Conservation (phyloP, 2,113 vertebrate species). For the Prinia subflava region DNA sequence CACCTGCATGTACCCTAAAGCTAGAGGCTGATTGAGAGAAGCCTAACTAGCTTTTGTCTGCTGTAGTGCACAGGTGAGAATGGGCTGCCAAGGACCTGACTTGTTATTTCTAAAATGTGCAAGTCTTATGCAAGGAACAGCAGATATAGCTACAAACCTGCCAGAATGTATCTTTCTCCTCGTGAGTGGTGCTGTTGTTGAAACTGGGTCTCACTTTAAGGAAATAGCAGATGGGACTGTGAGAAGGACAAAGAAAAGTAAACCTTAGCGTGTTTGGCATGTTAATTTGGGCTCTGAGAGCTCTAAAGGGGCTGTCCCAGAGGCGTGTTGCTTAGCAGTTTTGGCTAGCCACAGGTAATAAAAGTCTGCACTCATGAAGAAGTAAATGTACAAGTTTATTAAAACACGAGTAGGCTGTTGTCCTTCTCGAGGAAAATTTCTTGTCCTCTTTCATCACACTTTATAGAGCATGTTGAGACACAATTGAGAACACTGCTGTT, state of each 20-base stretch:
- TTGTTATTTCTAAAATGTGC: neutral
- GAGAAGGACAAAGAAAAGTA: neutral
- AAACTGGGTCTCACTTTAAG: neutral
- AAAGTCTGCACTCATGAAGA: neutral
- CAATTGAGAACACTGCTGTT: neutral
- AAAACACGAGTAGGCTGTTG: neutral
- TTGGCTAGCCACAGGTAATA: neutral
- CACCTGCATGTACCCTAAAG: fast-evolving
- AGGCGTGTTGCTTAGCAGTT: neutral
- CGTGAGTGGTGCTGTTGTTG: neutral
- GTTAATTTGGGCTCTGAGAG: neutral
- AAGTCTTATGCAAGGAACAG: neutral
- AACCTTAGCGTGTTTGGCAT: neutral
- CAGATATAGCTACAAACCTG: neutral
- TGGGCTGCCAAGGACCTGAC: neutral
- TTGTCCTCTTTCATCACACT: slow-evolving; percentile 22
- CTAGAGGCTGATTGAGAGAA: neutral
- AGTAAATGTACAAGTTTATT: slow-evolving; percentile 5
- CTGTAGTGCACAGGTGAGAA: neutral
- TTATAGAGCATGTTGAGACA: slow-evolving; percentile 16
- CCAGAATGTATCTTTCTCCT: neutral
- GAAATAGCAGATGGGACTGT: neutral
- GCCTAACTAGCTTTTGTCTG: neutral
- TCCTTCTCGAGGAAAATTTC: slow-evolving; percentile 6
- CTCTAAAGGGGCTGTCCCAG: neutral